A percentile compares a stretch with the other conserved stretches of the same genome.
Conservation (phyloP, 1,140 invertebrate genomes). For the Zaprionus vittiger region DNA sequence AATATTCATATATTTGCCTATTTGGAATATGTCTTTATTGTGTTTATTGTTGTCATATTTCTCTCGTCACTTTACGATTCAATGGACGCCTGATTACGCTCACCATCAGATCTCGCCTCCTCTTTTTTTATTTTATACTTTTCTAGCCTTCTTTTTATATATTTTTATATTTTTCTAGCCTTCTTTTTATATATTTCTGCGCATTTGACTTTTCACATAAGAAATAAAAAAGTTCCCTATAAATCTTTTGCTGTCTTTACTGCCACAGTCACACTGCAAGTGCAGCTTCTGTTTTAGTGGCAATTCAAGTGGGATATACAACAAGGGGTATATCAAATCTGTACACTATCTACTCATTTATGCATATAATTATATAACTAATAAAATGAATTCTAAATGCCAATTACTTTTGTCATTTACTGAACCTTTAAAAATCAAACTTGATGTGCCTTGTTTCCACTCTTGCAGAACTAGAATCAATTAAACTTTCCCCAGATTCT, state of each 20-base stretch:
- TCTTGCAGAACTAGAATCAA: slow-evolving; percentile 12
- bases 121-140: neutral
- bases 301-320: slow-evolving; percentile 18
- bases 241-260: slow-evolving; percentile 16
- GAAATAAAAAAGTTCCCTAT: neutral
- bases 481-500: neutral
- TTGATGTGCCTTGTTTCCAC: too few relatives aligned
- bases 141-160: neutral
- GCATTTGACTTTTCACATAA: neutral
- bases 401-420: neutral
- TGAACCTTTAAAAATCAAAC: neutral
- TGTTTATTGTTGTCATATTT: slow-evolving; percentile 17
- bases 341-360: neutral
- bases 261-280: slow-evolving; percentile 3
- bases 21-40: slow-evolving; percentile 34
- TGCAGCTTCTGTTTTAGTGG: slow-evolving; percentile 26
- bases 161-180: neutral
- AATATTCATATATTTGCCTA: slow-evolving; percentile 11
- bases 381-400: neutral
- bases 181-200: neutral
- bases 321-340: neutral
- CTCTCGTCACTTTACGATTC: neutral
- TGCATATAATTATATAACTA: neutral
- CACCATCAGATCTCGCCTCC: neutral
- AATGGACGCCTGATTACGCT: neutral